phyloP scores from a whole-genome alignment of 2,888 invertebrate genomes.

The Vesta saturnalis region DNA sequence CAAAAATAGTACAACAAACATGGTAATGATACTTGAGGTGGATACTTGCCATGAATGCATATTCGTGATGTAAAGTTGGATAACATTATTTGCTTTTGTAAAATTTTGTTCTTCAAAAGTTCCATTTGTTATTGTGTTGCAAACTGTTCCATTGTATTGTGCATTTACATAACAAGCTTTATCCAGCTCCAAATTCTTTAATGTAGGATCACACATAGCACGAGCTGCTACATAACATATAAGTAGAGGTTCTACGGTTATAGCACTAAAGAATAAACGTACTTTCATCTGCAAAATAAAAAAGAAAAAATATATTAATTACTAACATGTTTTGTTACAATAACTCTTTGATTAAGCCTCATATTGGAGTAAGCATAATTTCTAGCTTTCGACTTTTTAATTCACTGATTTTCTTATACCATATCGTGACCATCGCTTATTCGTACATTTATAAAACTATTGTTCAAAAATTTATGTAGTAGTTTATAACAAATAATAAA shows the following conservation, averaged over 20 bases:
- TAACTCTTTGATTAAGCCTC: not conserved
- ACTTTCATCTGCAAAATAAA: constrained; percentile 16
- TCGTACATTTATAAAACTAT: not conserved
- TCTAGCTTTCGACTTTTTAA: no score
- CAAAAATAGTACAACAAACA: constrained; percentile 55
- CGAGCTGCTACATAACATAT: constrained; percentile 9
- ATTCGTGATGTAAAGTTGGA: constrained; percentile 57
- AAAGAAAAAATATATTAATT: not conserved
- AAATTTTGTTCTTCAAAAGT: constrained; percentile 14
- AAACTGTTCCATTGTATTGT: constrained; percentile 63
- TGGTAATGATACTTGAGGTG: constrained; percentile 55
- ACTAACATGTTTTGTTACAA: not conserved
- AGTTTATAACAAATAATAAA: not conserved
- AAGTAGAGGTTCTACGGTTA: constrained; percentile 13
- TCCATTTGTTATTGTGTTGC: constrained; percentile 58
- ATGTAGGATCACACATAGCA: constrained; percentile 4
- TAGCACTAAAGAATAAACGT: constrained; percentile 4
- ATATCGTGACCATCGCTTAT: not conserved
- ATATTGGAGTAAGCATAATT: no score
- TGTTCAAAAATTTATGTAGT: not conserved
- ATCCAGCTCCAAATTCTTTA: constrained; percentile 10
- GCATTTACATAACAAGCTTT: constrained; percentile 65
- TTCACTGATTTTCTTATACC: no score
- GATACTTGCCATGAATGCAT: constrained; percentile 57
- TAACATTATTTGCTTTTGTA: not conserved